phyloP scores from a whole-genome alignment of 2,797 vertebrate genomes.

The Phoeniculus purpureus region DNA sequence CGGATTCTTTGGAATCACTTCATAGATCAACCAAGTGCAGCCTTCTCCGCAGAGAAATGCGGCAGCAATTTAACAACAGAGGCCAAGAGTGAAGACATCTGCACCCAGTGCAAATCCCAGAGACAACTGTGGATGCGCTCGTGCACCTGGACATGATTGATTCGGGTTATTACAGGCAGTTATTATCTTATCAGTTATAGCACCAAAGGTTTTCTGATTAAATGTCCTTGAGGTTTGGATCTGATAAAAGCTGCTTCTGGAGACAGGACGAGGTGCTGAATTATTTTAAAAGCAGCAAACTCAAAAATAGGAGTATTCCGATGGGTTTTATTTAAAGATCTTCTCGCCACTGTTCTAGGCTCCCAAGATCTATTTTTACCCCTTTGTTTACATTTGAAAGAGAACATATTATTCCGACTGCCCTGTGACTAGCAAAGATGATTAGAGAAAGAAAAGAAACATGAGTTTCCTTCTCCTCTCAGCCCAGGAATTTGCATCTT shows the following conservation, averaged over 20 bases:
- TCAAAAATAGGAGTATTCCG: slow-evolving; percentile 16
- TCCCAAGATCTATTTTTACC: slow-evolving; percentile 58
- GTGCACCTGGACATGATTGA: neutral
- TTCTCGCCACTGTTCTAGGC: slow-evolving; percentile 21
- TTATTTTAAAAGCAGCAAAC: slow-evolving; percentile 20
- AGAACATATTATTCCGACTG: slow-evolving; percentile 52
- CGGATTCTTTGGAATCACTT: slow-evolving; percentile 14
- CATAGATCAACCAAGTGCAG: neutral
- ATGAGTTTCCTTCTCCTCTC: slow-evolving; percentile 14
- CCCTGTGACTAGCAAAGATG: slow-evolving; percentile 38
- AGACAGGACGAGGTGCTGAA: neutral
- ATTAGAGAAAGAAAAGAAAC: slow-evolving; percentile 18
- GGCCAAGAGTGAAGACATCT: no score
- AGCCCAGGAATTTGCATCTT: slow-evolving; percentile 40
- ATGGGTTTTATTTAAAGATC: slow-evolving; percentile 57
- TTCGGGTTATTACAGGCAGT: neutral
- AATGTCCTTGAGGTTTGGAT: neutral
- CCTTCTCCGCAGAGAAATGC: neutral
- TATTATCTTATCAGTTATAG: neutral
- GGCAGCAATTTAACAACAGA: slow-evolving; percentile 18
- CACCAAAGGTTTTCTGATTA: neutral
- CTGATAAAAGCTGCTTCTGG: slow-evolving; percentile 5
- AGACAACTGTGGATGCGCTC: neutral
- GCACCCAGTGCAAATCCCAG: neutral
- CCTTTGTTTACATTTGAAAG: slow-evolving; percentile 62